Percentiles rank a stretch among this genome's conserved stretches.
These are phyloP conservation scores for Poecilobothrus nobilitatus DNA, from an alignment of 2,888 invertebrate genomes.

Conservation along the genomic window DNA sequence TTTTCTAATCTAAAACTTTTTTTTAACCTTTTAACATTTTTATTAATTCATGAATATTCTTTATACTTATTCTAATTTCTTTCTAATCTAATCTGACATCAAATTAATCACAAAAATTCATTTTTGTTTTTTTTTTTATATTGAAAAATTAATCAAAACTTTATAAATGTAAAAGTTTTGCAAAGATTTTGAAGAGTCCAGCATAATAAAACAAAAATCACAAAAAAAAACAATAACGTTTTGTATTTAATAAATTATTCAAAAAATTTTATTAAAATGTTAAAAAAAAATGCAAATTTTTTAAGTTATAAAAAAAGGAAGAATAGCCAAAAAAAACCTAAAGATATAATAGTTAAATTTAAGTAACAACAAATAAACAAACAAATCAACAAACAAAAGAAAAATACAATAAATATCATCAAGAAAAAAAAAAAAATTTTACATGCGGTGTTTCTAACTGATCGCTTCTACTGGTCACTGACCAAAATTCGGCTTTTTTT, in stretches of 20 bases:
- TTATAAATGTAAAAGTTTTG: too few species aligned
- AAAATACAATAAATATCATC: not conserved
- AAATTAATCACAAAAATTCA: not conserved
- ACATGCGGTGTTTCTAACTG: too few species aligned
- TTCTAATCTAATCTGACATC: not conserved
- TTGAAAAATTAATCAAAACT: not conserved
- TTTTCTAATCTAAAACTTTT: not conserved
- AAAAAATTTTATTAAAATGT: not conserved
- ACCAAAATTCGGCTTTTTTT: too few species aligned
- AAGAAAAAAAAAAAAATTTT: not conserved
- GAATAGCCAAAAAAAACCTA: too few species aligned
- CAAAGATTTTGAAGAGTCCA: too few species aligned
- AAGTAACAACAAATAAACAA: too few species aligned
- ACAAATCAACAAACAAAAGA: too few species aligned
- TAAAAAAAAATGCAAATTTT: not conserved
- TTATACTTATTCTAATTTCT: not conserved
- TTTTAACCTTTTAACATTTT: not conserved
- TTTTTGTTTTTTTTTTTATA: too few species aligned
- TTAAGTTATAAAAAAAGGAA: not conserved
- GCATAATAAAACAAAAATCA: too few species aligned
- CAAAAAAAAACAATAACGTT: not conserved
- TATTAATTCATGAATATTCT: too few species aligned
- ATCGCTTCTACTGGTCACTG: too few species aligned
- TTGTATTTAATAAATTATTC: not conserved
- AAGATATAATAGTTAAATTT: too few species aligned